These are phyloP conservation scores for Caerostris extrusa DNA, from an alignment of 1,140 invertebrate genomes.

Conservation along the genomic window DNA sequence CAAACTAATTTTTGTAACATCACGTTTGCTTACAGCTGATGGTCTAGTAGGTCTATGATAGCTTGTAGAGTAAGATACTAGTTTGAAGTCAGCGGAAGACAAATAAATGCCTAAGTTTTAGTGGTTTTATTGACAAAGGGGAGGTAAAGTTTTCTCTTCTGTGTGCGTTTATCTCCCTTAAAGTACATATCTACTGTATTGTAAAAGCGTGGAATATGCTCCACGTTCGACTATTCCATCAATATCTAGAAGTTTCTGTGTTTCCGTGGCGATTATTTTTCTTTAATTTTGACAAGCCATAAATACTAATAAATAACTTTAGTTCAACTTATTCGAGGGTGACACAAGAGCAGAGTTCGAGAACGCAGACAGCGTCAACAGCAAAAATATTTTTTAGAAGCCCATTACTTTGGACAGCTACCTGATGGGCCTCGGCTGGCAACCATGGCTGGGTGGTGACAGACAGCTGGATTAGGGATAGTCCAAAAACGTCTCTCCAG, in stretches of 20 bases:
- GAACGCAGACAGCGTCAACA: not conserved
- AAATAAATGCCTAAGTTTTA: no score
- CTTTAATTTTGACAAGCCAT: not conserved
- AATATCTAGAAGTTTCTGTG: not conserved
- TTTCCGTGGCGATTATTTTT: not conserved
- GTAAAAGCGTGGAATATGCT: no score
- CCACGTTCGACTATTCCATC: no score
- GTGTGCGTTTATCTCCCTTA: no score
- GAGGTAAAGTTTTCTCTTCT: no score
- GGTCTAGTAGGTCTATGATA: no score
- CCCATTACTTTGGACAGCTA: not conserved
- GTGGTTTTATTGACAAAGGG: no score
- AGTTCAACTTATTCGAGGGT: not conserved
- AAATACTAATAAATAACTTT: not conserved
- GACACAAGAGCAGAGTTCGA: not conserved
- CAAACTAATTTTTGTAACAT: no score
- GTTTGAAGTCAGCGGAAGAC: no score
- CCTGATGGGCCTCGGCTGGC: not conserved
- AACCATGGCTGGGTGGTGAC: slow-evolving; percentile 51
- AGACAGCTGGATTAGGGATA: slow-evolving; percentile 71
- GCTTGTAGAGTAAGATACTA: no score
- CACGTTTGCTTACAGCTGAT: no score
- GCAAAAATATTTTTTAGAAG: not conserved
- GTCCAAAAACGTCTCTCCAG: slow-evolving; percentile 47
- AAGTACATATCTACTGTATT: no score